Percentiles rank a stretch among this genome's conserved stretches.
Evolutionary conservation across 2,797 vertebrate species (phyloP).

Genomic region (Neoniphon sammara): DNA sequence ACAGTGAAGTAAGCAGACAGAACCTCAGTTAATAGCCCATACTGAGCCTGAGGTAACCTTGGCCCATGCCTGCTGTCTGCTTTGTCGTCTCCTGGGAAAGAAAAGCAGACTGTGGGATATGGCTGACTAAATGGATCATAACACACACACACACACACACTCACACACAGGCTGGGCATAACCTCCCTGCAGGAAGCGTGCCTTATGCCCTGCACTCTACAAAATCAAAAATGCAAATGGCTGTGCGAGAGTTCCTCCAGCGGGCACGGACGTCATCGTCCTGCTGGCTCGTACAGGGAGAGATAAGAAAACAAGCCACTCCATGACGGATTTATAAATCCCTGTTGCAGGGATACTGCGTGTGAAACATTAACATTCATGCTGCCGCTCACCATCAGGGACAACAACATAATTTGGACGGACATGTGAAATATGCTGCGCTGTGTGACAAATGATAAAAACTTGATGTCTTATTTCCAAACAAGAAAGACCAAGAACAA

Average conservation of each 20-base stretch:
- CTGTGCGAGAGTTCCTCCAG: constrained; percentile 43
- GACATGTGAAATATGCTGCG: constrained; percentile 14
- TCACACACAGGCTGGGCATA: constrained; percentile 31
- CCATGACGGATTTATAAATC: constrained; percentile 57
- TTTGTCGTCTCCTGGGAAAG: constrained; percentile 53
- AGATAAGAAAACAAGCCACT: constrained; percentile 56
- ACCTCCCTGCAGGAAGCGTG: constrained; percentile 47
- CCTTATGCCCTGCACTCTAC: constrained; percentile 44
- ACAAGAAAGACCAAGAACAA: background rate
- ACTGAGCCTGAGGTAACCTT: constrained; percentile 44
- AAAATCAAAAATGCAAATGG: constrained; percentile 71
- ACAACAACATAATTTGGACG: constrained; percentile 23
- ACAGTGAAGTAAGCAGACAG: constrained; percentile 23
- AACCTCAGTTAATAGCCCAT: constrained; percentile 39
- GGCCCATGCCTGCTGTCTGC: constrained; percentile 46
- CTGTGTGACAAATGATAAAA: constrained; percentile 10
- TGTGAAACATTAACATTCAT: constrained; percentile 60
- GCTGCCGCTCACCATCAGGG: constrained; percentile 19
- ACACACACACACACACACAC: constrained; percentile 15
- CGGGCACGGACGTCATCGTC: constrained; percentile 42
- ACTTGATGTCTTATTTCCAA: background rate
- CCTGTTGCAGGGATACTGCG: constrained; percentile 28
- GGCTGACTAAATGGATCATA: constrained; percentile 54
- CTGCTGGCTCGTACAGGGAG: constrained; percentile 34
- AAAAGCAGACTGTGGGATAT: constrained; percentile 37